A percentile compares a stretch with the other conserved stretches of the same genome.
Conservation (phyloP, 1,140 invertebrate species). For the Brachionus paranguensis region DNA sequence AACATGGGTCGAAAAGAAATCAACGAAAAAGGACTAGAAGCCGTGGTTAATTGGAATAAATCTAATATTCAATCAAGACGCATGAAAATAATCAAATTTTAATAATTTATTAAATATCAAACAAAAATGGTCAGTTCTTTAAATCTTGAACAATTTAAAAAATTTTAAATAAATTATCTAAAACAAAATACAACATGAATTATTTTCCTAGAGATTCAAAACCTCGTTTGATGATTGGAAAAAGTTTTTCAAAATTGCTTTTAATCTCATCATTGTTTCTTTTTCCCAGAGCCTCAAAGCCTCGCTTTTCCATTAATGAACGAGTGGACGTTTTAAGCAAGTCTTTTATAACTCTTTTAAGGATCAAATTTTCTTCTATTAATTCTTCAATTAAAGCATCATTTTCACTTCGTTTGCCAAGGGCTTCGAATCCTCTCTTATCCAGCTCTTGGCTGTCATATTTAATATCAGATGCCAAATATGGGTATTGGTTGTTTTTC, state of each 20-base stretch:
- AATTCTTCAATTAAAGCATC: neutral
- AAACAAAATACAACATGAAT: neutral
- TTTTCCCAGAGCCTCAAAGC: slow-evolving; percentile 19
- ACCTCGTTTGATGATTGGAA: neutral
- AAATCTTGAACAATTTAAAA: neutral
- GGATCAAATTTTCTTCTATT: neutral
- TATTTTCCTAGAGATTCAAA: slow-evolving; percentile 11
- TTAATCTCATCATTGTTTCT: neutral
- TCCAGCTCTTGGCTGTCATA: neutral
- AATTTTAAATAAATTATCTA: neutral
- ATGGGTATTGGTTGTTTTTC: neutral
- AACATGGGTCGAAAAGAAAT: slow-evolving; percentile 7
- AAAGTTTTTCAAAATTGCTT: neutral
- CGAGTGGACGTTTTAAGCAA: neutral
- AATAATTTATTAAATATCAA: neutral
- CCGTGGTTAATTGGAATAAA: neutral
- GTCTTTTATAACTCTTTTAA: neutral
- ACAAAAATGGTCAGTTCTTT: neutral
- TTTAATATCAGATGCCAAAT: neutral
- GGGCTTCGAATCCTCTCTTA: neutral
- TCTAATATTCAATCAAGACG: neutral
- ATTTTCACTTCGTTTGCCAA: neutral
- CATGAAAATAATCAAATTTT: neutral
- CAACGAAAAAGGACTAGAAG: neutral
- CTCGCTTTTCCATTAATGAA: neutral